Evolutionary conservation across 2,888 invertebrate species (phyloP).

Genomic region (Plebejus argus): DNA sequence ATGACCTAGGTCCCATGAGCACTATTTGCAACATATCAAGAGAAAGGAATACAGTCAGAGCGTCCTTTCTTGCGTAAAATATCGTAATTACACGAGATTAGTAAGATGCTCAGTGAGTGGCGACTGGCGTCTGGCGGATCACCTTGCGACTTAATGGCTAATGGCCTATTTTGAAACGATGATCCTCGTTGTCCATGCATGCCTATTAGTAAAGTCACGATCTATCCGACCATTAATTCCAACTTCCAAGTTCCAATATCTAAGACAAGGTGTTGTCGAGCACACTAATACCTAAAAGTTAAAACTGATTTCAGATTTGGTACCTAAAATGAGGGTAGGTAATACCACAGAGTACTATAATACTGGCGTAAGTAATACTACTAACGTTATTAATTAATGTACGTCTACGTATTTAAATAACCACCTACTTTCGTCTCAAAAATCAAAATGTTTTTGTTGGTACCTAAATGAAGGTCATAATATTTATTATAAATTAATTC

Average conservation of each 20-base stretch:
- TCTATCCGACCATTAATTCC: constrained; percentile 32
- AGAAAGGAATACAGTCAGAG: constrained; percentile 31
- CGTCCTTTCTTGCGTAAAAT: constrained; percentile 42
- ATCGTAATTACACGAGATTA: constrained; percentile 33
- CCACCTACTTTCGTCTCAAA: constrained; percentile 3
- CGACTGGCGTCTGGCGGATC: constrained; percentile 46
- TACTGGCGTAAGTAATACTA: not conserved
- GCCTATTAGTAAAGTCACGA: constrained; percentile 42
- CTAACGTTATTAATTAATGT: too few relatives aligned
- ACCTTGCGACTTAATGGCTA: constrained; percentile 57
- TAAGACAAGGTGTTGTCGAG: not conserved
- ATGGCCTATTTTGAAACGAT: constrained; percentile 52
- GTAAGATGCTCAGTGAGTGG: constrained; percentile 43
- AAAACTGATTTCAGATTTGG: not conserved
- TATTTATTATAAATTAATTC: not conserved
- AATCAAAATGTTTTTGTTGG: not conserved
- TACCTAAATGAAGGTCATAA: not conserved
- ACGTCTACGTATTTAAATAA: not conserved
- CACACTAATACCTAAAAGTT: not conserved
- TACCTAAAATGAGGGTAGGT: not conserved
- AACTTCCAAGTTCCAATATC: not conserved
- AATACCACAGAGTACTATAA: too few relatives aligned
- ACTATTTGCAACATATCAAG: constrained; percentile 22
- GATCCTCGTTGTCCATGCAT: constrained; percentile 45
- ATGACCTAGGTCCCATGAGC: constrained; percentile 20